Evolutionary conservation across 2,797 vertebrate genomes (phyloP), one percentile per base, ranked within the genome.

Genomic region (Hafferia zeledoni): DNA sequence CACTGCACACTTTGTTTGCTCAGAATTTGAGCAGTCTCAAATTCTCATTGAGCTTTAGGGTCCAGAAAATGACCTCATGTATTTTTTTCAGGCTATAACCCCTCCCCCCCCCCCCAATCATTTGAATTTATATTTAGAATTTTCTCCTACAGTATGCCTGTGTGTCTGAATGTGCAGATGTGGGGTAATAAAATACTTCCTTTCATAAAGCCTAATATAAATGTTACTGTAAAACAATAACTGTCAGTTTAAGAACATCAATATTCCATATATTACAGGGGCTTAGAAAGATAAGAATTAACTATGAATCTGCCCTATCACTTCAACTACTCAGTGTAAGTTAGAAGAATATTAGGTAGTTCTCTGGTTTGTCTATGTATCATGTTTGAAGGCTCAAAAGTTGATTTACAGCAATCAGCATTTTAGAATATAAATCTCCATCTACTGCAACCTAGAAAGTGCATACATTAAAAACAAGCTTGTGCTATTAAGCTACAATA

Each of bases 251-350:
- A 90, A 77, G 89, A 89, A 93, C 64, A 39, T 94, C 72, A 94
- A 83, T 65, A 92, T 92, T 85, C 20, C 53, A 74, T 92, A 81
- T 77, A 96, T 57, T 60, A 85, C 13, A 92, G 83, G 61, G 93
- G 59, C 89, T 96, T 89, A 88, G 87, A 85, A 96, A 94, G 84
- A 52, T 68, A 92, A 94, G 37, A 96, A 63, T 64, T 83, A 95
- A 89, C 93, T 83, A 70, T 94, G 74, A 89, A 96, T 93, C 95
- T 94, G 80, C 85, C 88, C 94, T 95, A 95, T 95, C 95, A 91
- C 81, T 95, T 97, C 70, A 96, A 87, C 92, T 96, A 89, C 94
- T 80, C 64, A 94, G 18, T 25, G n/a, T 75, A 94, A 96, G 64
- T 95, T 85, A 94, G 65, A 89, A 81, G 80, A 94, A 64, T 90